Evolutionary conservation across 2,888 invertebrate species (phyloP).

Genomic region (Eremobia ochroleuca): DNA sequence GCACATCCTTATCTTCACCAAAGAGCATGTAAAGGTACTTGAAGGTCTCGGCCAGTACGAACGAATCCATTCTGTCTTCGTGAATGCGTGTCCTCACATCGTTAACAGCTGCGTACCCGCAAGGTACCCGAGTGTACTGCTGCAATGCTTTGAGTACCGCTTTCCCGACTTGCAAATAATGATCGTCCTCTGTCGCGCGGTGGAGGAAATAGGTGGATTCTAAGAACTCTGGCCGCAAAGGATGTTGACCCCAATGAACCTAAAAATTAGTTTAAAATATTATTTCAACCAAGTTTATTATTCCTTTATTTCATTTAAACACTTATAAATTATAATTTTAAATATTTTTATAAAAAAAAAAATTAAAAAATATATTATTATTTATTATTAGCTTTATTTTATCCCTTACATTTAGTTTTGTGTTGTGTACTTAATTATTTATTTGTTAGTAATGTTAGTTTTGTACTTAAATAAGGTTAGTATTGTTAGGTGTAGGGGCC

Average conservation of each 20-base stretch:
- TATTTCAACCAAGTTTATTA: too few relatives aligned
- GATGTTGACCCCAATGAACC: constrained; percentile 99
- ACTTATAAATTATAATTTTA: too few relatives aligned
- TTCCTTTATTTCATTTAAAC: too few relatives aligned
- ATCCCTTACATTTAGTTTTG: too few relatives aligned
- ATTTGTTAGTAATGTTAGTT: too few relatives aligned
- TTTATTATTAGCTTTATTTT: too few relatives aligned
- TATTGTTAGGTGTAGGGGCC: too few relatives aligned
- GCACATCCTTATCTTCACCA: constrained; percentile 95
- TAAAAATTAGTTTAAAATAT: constrained; percentile 70
- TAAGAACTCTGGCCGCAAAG: constrained; percentile 98
- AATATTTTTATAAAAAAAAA: too few relatives aligned
- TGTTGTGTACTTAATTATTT: too few relatives aligned
- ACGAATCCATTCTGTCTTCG: constrained; percentile 99
- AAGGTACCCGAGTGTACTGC: constrained; percentile 97
- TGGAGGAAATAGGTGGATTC: constrained; percentile 99
- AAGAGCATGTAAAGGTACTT: constrained; percentile 99
- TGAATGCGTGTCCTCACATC: constrained; percentile 97
- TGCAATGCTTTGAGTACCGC: constrained; percentile 97
- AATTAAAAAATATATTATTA: too few relatives aligned
- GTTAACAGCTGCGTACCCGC: constrained; percentile 99
- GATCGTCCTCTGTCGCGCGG: constrained; percentile 98
- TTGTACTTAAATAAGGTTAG: too few relatives aligned
- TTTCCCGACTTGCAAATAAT: constrained; percentile 97
- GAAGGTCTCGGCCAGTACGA: constrained; percentile 99